These are phyloP conservation scores for Amphiura filiformis DNA, from an alignment of 35 echinoderm and acorn worm species.

Conservation along the genomic window DNA sequence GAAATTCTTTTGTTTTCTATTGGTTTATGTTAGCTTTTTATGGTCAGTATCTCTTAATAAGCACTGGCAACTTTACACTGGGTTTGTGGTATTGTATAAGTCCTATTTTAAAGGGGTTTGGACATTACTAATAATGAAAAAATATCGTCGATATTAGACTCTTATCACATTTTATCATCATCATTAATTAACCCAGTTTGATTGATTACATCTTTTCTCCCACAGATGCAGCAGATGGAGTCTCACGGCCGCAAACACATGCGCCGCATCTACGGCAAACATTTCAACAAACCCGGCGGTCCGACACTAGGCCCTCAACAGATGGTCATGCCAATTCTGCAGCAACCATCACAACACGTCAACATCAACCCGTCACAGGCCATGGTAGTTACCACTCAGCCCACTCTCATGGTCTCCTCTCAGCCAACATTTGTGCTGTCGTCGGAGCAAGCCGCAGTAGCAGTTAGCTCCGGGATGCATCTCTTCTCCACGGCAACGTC, in stretches of 20 bases:
- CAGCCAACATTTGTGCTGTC: conserved; percentile 49
- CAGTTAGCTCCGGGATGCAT: conserved; percentile 16
- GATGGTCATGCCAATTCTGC: conserved; percentile 77
- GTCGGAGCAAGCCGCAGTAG: conserved; percentile 25
- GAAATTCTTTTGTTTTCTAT: no score
- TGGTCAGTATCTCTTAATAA: no score
- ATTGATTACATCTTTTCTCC: no score
- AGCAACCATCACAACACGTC: conserved; percentile 16
- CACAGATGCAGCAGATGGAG: conserved; percentile 97
- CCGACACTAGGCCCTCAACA: conserved; percentile 71
- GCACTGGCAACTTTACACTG: no score
- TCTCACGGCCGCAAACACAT: conserved; percentile 96
- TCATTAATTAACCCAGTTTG: no score
- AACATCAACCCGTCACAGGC: conserved; percentile 13
- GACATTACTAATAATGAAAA: no score
- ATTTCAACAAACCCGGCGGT: conserved; percentile 85
- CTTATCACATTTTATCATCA: no score
- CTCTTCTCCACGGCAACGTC: not conserved
- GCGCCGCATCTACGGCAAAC: conserved; percentile 94
- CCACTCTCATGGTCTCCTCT: conserved; percentile 21
- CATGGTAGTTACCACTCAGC: conserved; percentile 16
- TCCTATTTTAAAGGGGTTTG: no score
- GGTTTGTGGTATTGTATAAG: no score
- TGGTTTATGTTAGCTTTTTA: no score
- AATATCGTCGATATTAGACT: no score